phyloP scores from a whole-genome alignment of 2,888 invertebrate genomes.

The Lordiphosa andalusiaca region DNA sequence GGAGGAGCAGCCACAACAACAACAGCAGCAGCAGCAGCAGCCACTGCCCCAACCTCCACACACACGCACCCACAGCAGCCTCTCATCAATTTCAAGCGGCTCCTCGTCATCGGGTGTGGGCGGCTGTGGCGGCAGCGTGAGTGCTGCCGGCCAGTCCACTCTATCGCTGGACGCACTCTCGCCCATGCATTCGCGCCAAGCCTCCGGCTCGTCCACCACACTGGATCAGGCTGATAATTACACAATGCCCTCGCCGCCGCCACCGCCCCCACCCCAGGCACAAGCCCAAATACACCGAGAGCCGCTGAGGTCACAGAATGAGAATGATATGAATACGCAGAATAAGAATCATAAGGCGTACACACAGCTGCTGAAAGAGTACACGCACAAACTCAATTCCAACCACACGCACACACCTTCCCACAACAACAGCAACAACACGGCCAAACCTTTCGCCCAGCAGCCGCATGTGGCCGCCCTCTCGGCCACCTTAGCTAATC shows the following conservation, averaged over 20 bases:
- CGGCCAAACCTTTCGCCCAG: slow-evolving; percentile 43
- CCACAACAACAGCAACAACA: slow-evolving; percentile 36
- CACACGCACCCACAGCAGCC: slow-evolving; percentile 78
- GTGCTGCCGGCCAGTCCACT: slow-evolving; percentile 47
- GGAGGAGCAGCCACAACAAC: slow-evolving; percentile 38
- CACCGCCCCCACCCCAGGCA: slow-evolving; percentile 56
- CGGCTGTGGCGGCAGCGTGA: slow-evolving; percentile 45
- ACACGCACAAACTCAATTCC: slow-evolving; percentile 70
- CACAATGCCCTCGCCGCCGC: slow-evolving; percentile 59
- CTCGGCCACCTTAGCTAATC: slow-evolving; percentile 76
- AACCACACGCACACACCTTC: slow-evolving; percentile 12
- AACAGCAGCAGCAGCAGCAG: slow-evolving; percentile 40
- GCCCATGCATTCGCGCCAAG: slow-evolving; percentile 75
- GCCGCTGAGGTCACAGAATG: slow-evolving; percentile 65
- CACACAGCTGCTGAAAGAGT: slow-evolving; percentile 78
- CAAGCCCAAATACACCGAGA: slow-evolving; percentile 41
- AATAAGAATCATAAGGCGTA: slow-evolving; percentile 77
- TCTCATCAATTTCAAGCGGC: slow-evolving; percentile 76
- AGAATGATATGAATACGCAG: slow-evolving; percentile 79
- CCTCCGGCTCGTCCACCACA: slow-evolving; percentile 73
- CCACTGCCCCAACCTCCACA: slow-evolving; percentile 54
- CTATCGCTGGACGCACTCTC: slow-evolving; percentile 65
- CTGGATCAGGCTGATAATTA: slow-evolving; percentile 61
- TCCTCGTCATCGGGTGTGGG: slow-evolving; percentile 73
- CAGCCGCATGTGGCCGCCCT: slow-evolving; percentile 72